phyloP scores from a whole-genome alignment of 2,113 vertebrate genomes.

The Sinocyclocheilus rhinocerous region DNA sequence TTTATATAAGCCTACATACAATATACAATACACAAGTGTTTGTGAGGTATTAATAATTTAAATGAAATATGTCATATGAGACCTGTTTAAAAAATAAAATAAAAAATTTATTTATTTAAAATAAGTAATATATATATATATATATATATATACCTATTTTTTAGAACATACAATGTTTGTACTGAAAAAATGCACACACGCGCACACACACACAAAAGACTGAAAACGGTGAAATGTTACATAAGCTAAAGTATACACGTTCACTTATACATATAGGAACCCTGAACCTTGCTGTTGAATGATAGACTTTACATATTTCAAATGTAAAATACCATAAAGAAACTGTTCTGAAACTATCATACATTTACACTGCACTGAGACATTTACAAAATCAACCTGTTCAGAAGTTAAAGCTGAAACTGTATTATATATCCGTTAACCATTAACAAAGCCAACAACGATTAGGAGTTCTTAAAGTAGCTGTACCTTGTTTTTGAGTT shows the following conservation, averaged over 20 bases:
- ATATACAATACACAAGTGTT: too few species aligned
- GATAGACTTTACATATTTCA: not conserved
- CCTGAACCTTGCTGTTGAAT: not conserved
- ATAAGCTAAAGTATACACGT: not conserved
- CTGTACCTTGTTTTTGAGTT: slow-evolving; percentile 39
- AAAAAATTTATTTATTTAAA: too few species aligned
- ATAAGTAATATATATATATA: too few species aligned
- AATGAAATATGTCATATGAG: too few species aligned
- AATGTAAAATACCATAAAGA: too few species aligned
- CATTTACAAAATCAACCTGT: not conserved
- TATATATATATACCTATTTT: too few species aligned
- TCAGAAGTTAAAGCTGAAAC: not conserved
- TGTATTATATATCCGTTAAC: not conserved
- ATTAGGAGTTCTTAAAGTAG: not conserved
- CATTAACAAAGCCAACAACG: not conserved
- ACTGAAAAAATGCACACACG: too few species aligned
- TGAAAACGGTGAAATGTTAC: not conserved
- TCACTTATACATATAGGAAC: not conserved
- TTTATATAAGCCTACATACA: too few species aligned
- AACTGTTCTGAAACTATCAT: not conserved
- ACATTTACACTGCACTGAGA: not conserved
- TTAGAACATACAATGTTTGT: too few species aligned
- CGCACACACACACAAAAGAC: not conserved
- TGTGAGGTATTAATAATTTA: not conserved
- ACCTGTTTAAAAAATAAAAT: too few species aligned